These are phyloP conservation scores for Hetaerina titia DNA, from an alignment of 2,888 invertebrate genomes.

Conservation along the genomic window DNA sequence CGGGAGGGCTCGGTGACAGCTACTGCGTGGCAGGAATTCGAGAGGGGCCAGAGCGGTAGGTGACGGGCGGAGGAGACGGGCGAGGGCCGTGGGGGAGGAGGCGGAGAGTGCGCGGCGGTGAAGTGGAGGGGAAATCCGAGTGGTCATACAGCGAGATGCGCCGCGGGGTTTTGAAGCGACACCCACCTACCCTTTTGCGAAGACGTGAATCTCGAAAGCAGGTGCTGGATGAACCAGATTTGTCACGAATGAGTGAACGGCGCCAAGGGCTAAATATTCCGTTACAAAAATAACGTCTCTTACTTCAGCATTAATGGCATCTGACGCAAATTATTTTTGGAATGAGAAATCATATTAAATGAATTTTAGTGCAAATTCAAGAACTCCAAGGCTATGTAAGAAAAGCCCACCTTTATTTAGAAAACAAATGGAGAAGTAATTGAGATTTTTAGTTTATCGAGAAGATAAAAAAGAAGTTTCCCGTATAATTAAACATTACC, in stretches of 20 bases:
- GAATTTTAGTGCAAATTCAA: background rate
- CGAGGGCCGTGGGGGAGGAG: background rate
- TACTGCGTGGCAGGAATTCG: background rate
- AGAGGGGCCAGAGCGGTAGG: background rate
- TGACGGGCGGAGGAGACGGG: background rate
- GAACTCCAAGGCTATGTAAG: background rate
- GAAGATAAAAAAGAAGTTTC: too few relatives aligned
- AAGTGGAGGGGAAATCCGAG: background rate
- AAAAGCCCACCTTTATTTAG: background rate
- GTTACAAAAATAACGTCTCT: background rate
- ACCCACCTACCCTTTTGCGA: background rate
- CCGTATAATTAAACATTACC: too few relatives aligned
- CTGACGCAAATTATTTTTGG: background rate
- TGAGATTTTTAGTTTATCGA: background rate
- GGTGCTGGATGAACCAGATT: constrained; percentile 21
- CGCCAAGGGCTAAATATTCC: background rate
- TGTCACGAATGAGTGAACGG: background rate
- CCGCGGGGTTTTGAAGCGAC: background rate
- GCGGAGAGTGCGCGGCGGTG: background rate
- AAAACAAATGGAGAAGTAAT: background rate
- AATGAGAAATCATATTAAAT: background rate
- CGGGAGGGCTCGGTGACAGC: background rate
- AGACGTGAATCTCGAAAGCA: background rate
- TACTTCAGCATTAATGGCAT: background rate
- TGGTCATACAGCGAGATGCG: background rate